Conservation (phyloP, 2,113 vertebrate genomes). For the Gavialis gangeticus region DNA sequence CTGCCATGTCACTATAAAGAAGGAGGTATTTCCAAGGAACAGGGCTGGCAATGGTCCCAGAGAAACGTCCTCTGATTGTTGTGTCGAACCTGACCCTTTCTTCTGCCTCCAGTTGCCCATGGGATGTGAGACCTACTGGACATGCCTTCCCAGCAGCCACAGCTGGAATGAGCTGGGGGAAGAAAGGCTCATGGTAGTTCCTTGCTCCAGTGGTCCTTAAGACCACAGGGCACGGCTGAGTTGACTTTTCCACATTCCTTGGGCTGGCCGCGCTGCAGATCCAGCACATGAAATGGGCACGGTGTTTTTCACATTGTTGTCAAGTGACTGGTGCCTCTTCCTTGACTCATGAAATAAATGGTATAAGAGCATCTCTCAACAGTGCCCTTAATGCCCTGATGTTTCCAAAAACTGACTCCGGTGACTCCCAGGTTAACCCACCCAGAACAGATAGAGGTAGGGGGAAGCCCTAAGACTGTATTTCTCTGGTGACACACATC, state of each 20-base stretch:
- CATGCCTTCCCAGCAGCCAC: not conserved
- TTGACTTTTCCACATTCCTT: not conserved
- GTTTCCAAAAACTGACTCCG: not conserved
- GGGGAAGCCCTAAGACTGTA: not conserved
- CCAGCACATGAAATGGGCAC: not conserved
- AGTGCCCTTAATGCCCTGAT: not conserved
- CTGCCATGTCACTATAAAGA: not conserved
- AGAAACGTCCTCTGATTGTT: no score
- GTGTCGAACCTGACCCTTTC: no score
- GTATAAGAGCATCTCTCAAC: not conserved
- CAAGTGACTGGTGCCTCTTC: not conserved
- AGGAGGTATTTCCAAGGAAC: not conserved
- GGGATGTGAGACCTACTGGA: not conserved
- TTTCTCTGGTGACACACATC: constrained; percentile 51
- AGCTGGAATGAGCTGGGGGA: not conserved
- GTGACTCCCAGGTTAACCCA: not conserved
- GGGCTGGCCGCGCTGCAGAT: not conserved
- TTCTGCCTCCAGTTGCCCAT: not conserved
- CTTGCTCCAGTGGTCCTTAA: not conserved
- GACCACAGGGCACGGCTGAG: not conserved
- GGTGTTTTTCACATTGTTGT: not conserved
- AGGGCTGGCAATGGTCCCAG: not conserved
- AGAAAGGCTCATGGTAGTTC: not conserved
- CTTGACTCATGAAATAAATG: not conserved
- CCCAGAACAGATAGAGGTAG: not conserved